Percentiles rank a stretch among this genome's conserved stretches.
Conservation (phyloP, 2,888 invertebrate species). For the Lasioglossum leucozonium region DNA sequence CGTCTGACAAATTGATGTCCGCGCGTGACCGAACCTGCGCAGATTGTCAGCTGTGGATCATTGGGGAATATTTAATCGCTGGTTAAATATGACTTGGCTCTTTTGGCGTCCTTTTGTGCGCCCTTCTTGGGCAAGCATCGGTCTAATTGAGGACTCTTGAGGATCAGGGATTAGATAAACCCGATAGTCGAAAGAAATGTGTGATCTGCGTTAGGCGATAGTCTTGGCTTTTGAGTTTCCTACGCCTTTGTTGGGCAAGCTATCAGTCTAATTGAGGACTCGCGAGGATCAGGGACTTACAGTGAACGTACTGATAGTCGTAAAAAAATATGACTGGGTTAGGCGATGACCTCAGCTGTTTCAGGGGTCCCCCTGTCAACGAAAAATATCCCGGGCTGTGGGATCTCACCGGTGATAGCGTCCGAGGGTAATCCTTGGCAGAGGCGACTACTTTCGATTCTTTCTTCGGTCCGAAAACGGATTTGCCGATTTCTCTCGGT, state of each 20-base stretch:
- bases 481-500: conserved; percentile 20
- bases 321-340: too few species aligned
- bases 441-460: neutral
- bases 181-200: too few species aligned
- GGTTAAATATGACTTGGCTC: neutral
- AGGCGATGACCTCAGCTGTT: neutral
- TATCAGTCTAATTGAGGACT: too few species aligned
- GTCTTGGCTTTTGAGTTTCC: too few species aligned
- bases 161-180: too few species aligned
- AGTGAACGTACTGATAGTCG: too few species aligned
- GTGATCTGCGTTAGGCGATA: too few species aligned
- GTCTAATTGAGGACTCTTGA: too few species aligned
- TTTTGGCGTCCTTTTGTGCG: neutral
- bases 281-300: too few species aligned
- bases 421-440: neutral
- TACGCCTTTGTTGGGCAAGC: too few species aligned
- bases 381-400: neutral
- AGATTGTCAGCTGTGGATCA: neutral
- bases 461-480: conserved; percentile 26
- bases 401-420: neutral
- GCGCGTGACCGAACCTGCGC: neutral
- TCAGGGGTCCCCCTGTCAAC: neutral
- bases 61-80: neutral
- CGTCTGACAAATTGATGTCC: neutral
- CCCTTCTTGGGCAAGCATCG: too few species aligned